Percentiles rank a stretch among this genome's conserved stretches.
phyloP scores from a whole-genome alignment of 2,888 invertebrate genomes.

The Volucella zonaria region DNA sequence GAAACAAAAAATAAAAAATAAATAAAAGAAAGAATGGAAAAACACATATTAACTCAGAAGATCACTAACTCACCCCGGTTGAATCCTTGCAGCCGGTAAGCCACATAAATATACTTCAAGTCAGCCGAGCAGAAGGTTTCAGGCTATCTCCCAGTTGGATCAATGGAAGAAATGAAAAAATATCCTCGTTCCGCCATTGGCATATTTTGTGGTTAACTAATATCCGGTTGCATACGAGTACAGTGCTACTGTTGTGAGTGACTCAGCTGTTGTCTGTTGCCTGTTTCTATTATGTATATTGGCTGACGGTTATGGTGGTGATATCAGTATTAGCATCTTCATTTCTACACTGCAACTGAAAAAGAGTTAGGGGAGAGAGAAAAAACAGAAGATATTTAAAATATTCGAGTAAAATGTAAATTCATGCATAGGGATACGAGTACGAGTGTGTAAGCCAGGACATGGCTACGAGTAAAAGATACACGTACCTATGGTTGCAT shows the following conservation, averaged over 20 bases:
- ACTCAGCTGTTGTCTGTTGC: conserved; percentile 57
- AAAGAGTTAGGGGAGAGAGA: background rate
- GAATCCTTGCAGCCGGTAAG: background rate
- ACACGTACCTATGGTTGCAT: conserved; percentile 42
- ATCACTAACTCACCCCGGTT: background rate
- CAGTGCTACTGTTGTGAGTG: background rate
- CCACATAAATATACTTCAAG: too few relatives aligned
- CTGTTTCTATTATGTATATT: background rate
- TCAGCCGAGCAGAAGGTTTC: background rate
- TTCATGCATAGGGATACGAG: conserved; percentile 54
- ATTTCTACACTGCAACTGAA: conserved; percentile 60
- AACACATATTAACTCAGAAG: conserved; percentile 48
- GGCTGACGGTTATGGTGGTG: conserved; percentile 54
- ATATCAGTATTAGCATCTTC: conserved; percentile 72
- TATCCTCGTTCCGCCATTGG: conserved; percentile 58
- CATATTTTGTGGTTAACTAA: conserved; percentile 69
- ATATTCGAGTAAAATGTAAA: conserved; percentile 61
- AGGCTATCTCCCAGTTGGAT: conserved; percentile 42
- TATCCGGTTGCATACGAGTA: conserved; percentile 31
- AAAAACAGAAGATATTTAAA: conserved; percentile 10
- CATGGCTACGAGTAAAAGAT: conserved; percentile 14
- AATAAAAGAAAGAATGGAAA: background rate
- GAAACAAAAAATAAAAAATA: too few relatives aligned
- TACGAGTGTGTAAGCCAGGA: too few relatives aligned
- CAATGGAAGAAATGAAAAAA: conserved; percentile 41